Conservation (phyloP, 2,113 vertebrate genomes). For the Petrocephalus zakoni region DNA sequence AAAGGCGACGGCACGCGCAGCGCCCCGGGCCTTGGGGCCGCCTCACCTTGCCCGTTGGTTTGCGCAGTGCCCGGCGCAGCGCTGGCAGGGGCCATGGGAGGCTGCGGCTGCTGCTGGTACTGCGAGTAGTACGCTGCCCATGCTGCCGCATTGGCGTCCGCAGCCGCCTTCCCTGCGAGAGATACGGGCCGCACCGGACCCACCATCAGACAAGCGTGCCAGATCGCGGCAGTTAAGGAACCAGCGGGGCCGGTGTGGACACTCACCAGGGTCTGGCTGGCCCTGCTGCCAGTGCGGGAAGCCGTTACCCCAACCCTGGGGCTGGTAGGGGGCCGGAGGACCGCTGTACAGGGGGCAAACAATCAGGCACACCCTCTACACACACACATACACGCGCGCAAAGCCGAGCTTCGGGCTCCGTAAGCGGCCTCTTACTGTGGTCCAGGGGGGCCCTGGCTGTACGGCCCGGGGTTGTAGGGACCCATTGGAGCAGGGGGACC, state of each 20-base stretch:
- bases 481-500: conserved; percentile 93
- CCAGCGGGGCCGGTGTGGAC: too few relatives aligned
- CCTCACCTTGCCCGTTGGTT: conserved; percentile 90
- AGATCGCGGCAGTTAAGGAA: neutral
- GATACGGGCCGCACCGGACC: conserved; percentile 24
- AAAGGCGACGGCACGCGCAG: neutral
- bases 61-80: conserved; percentile 81
- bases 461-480: conserved; percentile 92
- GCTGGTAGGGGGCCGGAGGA: conserved; percentile 89
- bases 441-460: conserved; percentile 91
- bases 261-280: conserved; percentile 91
- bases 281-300: conserved; percentile 97
- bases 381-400: neutral
- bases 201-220: neutral
- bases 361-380: neutral
- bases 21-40: fast-evolving
- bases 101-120: conserved; percentile 91
- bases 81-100: conserved; percentile 83
- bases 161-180: conserved; percentile 82
- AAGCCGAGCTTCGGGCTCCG: neutral
- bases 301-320: conserved; percentile 95
- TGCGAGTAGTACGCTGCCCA: conserved; percentile 99
- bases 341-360: conserved; percentile 62
- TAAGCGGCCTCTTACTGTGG: conserved; percentile 76
- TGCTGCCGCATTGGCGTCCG: conserved; percentile 93